Conservation (phyloP, 2,113 vertebrate species). For the Miniopterus natalensis region DNA sequence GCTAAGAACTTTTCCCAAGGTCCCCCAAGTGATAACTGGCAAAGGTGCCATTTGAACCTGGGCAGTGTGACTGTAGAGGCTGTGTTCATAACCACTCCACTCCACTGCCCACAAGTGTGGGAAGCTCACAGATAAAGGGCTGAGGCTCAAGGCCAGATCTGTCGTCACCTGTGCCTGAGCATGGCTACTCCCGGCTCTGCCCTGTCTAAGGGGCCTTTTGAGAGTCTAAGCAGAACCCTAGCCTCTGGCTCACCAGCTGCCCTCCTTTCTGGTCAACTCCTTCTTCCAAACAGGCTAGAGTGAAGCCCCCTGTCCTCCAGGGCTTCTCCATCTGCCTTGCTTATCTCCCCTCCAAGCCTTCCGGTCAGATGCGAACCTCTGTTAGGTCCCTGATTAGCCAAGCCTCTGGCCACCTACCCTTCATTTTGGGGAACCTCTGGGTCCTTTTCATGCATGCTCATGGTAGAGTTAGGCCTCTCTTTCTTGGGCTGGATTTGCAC, state of each 20-base stretch:
- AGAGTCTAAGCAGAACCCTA: neutral
- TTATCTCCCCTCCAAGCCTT: neutral
- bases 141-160: neutral
- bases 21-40: neutral
- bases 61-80: accelerated
- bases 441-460: neutral
- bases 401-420: no score
- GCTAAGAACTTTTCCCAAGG: neutral
- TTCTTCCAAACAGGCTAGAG: neutral
- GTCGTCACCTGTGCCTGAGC: neutral
- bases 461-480: neutral
- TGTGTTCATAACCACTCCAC: no score
- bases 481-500: neutral
- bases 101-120: neutral
- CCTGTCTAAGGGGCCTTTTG: neutral
- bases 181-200: neutral
- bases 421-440: neutral
- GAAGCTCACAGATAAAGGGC: neutral
- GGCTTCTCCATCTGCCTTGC: neutral
- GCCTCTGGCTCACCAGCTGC: neutral
- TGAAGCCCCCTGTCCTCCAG: neutral
- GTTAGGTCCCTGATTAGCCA: neutral
- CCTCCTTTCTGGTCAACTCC: neutral
- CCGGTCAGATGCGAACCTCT: neutral
- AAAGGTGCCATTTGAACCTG: no score